Conservation (phyloP, 2,888 invertebrate species). For the Unio pictorum region DNA sequence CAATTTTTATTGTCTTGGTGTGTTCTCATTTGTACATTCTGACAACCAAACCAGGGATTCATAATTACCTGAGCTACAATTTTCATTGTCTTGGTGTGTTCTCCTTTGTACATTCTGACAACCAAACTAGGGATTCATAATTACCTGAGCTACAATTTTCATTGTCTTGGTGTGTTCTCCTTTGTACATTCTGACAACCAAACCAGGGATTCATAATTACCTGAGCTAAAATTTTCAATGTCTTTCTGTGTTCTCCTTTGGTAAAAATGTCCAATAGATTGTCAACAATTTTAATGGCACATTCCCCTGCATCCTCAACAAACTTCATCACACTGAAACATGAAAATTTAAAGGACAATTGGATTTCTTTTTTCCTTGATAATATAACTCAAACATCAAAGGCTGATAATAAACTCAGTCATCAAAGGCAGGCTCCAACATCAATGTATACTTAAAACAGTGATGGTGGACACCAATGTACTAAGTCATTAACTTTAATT, state of each 20-base stretch:
- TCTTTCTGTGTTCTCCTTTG: conserved; percentile 86
- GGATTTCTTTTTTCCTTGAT: too few species aligned
- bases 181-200: too few species aligned
- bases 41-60: too few species aligned
- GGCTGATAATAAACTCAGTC: too few species aligned
- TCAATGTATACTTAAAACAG: too few species aligned
- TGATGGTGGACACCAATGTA: too few species aligned
- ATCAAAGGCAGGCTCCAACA: too few species aligned
- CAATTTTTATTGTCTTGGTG: conserved; percentile 83
- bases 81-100: conserved; percentile 83
- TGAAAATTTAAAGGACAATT: conserved; percentile 5
- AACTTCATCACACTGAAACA: conserved; percentile 80
- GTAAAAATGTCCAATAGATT: conserved; percentile 86
- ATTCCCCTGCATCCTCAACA: conserved; percentile 83
- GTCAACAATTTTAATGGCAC: conserved; percentile 84
- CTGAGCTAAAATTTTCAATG: conserved; percentile 75
- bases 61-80: too few species aligned
- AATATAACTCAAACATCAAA: too few species aligned
- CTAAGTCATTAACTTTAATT: too few species aligned
- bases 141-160: conserved; percentile 80
- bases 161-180: conserved; percentile 81
- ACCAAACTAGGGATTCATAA: too few species aligned
- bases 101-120: conserved; percentile 35
- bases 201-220: conserved; percentile 6
- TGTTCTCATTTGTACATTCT: conserved; percentile 72